Conservation (phyloP, 2,113 vertebrate genomes). For the Merops nubicus region DNA sequence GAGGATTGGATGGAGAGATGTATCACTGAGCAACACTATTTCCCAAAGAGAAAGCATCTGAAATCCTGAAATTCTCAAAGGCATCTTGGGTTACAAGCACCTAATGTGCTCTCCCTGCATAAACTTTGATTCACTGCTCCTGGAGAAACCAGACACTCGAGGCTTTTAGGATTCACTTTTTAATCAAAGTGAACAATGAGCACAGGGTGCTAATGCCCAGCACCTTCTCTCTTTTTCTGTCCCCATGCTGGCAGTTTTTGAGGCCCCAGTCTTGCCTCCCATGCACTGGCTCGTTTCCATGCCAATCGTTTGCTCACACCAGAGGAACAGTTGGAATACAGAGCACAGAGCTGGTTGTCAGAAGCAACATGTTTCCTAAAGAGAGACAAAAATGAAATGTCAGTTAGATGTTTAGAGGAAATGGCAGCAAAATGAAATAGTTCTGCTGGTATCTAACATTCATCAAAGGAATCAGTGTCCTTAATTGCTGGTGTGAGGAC, state of each 20-base stretch:
- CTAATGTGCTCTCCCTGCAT: not conserved
- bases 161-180: not conserved
- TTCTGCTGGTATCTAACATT: not conserved
- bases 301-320: not conserved
- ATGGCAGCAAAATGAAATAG: not conserved
- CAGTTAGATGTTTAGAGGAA: not conserved
- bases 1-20: not conserved
- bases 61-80: not conserved
- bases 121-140: not conserved
- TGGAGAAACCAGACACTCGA: not conserved
- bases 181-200: not conserved
- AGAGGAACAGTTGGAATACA: not conserved
- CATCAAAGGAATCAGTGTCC: not conserved
- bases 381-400: not conserved
- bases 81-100: not conserved
- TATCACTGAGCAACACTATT: not conserved
- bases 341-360: not conserved
- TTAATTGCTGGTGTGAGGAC: not conserved
- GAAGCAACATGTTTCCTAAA: not conserved
- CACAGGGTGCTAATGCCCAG: not conserved
- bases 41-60: not conserved
- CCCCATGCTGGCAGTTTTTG: not conserved
- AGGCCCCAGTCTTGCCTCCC: accelerated
- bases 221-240: not conserved
- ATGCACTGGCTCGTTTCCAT: not conserved